A percentile compares a stretch with the other conserved stretches of the same genome.
These are phyloP conservation scores for Paragorgia papillata DNA, from an alignment of 92 coral and sea anemone species.

Conservation along the genomic window DNA sequence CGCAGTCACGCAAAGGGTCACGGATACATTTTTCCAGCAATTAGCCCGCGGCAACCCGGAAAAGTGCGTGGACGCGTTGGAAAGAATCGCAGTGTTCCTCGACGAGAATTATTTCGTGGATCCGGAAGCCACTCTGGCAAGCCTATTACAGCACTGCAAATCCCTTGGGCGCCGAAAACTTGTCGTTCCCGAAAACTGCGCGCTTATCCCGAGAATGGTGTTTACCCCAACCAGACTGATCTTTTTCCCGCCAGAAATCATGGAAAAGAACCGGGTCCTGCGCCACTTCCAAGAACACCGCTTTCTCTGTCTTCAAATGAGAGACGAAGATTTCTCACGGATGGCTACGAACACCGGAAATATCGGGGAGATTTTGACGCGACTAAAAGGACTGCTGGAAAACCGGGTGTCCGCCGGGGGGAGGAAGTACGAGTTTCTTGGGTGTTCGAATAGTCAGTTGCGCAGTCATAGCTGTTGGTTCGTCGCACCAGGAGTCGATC, in stretches of 20 bases:
- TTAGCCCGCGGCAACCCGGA: not conserved
- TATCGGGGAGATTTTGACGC: constrained; percentile 66
- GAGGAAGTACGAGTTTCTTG: constrained; percentile 72
- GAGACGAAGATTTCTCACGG: constrained; percentile 93
- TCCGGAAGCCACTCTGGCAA: constrained; percentile 50
- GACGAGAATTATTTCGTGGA: constrained; percentile 41
- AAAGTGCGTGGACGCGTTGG: constrained; percentile 26
- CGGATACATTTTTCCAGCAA: not conserved
- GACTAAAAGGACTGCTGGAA: constrained; percentile 62
- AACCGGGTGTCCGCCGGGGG: constrained; percentile 62
- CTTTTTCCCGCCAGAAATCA: constrained; percentile 83
- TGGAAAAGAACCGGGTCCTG: constrained; percentile 90
- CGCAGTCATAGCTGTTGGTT: constrained; percentile 96
- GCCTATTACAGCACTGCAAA: constrained; percentile 47
- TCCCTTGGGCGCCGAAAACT: constrained; percentile 57
- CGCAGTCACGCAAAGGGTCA: constrained; percentile 16
- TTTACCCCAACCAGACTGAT: constrained; percentile 86
- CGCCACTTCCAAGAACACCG: constrained; percentile 72
- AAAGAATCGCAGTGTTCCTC: constrained; percentile 13
- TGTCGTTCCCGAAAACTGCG: constrained; percentile 82
- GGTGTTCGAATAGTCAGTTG: constrained; percentile 92
- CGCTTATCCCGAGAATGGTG: constrained; percentile 80
- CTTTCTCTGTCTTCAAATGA: constrained; percentile 82
- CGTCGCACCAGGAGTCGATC: constrained; percentile 62
- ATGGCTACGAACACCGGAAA: constrained; percentile 65